Conservation (phyloP, 2,797 vertebrate genomes). For the Valencia hispanica region DNA sequence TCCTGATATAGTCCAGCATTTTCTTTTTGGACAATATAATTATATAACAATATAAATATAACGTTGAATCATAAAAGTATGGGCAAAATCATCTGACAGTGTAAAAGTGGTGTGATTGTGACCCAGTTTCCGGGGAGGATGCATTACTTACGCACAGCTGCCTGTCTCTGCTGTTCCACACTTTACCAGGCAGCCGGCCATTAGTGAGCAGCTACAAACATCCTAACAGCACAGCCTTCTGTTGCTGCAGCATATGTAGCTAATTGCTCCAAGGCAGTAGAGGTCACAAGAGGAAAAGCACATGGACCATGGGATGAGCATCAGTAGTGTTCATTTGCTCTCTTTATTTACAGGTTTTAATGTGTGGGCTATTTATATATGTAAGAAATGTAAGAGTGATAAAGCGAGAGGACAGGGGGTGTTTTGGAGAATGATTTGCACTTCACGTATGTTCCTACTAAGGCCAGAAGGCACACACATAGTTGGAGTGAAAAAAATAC, state of each 20-base stretch:
- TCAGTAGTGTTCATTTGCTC: conserved; percentile 23
- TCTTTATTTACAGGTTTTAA: conserved; percentile 3
- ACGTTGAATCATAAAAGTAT: conserved; percentile 46
- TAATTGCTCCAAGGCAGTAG: conserved; percentile 57
- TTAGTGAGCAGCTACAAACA: conserved; percentile 44
- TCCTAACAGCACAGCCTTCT: conserved; percentile 16
- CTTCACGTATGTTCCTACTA: conserved; percentile 36
- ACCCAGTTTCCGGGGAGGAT: conserved; percentile 74
- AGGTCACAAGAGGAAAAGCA: conserved; percentile 16
- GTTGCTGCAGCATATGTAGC: conserved; percentile 60
- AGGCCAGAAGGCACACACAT: conserved; percentile 38
- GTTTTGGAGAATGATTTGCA: conserved; percentile 16
- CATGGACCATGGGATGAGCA: conserved; percentile 10
- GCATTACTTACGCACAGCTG: conserved; percentile 77
- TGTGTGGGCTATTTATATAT: neutral
- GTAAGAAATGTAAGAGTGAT: neutral
- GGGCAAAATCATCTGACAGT: conserved; percentile 57
- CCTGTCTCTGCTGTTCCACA: conserved; percentile 55
- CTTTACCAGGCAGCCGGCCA: conserved; percentile 52
- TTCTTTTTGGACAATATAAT: neutral
- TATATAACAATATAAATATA: too few species aligned
- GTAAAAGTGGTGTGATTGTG: conserved; percentile 68
- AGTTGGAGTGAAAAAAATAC: conserved; percentile 46
- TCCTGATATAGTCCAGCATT: neutral
- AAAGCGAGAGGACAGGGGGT: neutral